Evolutionary conservation across 2,113 vertebrate species (phyloP), one percentile per base, ranked within the genome.

Genomic region (Campylomormyrus numenius): DNA sequence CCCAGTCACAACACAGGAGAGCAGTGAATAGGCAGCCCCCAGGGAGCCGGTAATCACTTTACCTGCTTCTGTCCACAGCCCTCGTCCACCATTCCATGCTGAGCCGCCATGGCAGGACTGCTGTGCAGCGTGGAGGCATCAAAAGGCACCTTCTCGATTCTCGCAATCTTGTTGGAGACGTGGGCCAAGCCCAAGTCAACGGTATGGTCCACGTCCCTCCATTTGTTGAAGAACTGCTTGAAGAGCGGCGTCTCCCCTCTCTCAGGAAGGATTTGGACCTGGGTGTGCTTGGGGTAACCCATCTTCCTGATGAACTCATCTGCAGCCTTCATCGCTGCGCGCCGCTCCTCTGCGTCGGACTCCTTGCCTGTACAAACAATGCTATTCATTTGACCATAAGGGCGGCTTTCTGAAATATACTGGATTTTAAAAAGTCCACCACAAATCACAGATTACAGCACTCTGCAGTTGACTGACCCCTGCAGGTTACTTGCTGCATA

Each of bases 211-310:
- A 17, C 94, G 89, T 98, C 96, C 2, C 91, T 92, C 98, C 98
- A 99, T 93, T 96, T 95, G 93, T 97, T 97, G 92, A 99, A 99
- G 94, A 97, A 98, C 89, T 99, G 98, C 93, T 97, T 98, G 93
- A 99, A 99, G 84, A 98, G 93, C 0, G 98, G 97, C 0, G 98
- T 98, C 95, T 99, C 98, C 0, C 97, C 97, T 0, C 93, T 92
- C 91, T 98, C 95, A 0, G 98, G 98, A 7, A 99, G 95, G 42
- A 98, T 93, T 66, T 98, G 96, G 89, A 99, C 96, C 96, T 98
- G 97, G 9, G 95, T 98, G 13, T 97, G 95, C 89, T 94, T 96
- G 0, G 96, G 96, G 85, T 97, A 97, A 31, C 91, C 85, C 97
- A 97, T 97, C 93, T 96, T 96, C 70, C 93, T 93, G 91, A 98